Conservation (phyloP, 2,888 invertebrate genomes). For the Quadriops clusia region DNA sequence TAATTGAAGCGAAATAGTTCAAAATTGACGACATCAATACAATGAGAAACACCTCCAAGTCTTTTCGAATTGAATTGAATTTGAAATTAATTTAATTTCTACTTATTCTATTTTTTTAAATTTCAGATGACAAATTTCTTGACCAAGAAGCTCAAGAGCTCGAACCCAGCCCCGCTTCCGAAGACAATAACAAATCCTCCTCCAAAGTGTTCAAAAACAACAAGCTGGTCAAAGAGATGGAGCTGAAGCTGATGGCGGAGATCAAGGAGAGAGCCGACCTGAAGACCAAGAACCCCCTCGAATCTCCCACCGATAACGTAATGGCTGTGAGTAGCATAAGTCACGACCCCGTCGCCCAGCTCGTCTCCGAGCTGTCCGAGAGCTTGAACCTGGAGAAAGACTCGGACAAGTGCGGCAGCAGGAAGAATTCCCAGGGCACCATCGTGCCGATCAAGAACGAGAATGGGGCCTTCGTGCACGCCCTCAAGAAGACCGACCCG, state of each 20-base stretch:
- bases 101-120: too few relatives aligned
- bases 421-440: constrained; percentile 21
- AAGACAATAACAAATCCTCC: constrained; percentile 32
- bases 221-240: constrained; percentile 70
- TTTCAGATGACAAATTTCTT: constrained; percentile 14
- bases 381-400: constrained; percentile 56
- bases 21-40: too few relatives aligned
- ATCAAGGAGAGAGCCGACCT: constrained; percentile 68
- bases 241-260: constrained; percentile 68
- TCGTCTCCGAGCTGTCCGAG: constrained; percentile 76
- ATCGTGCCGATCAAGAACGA: constrained; percentile 21
- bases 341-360: constrained; percentile 64
- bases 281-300: constrained; percentile 45
- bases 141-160: constrained; percentile 14
- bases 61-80: too few relatives aligned
- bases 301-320: constrained; percentile 38
- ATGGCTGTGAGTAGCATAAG: constrained; percentile 42
- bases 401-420: constrained; percentile 36
- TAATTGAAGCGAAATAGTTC: too few relatives aligned
- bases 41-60: too few relatives aligned
- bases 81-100: too few relatives aligned
- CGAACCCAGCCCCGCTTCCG: constrained; percentile 14
- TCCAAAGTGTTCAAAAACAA: constrained; percentile 38
- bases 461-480: constrained; percentile 46
- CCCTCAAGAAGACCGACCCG: constrained; percentile 63